These are phyloP conservation scores for Rhizomys pruinosus DNA, from an alignment of 2,113 vertebrate genomes.

Conservation along the genomic window DNA sequence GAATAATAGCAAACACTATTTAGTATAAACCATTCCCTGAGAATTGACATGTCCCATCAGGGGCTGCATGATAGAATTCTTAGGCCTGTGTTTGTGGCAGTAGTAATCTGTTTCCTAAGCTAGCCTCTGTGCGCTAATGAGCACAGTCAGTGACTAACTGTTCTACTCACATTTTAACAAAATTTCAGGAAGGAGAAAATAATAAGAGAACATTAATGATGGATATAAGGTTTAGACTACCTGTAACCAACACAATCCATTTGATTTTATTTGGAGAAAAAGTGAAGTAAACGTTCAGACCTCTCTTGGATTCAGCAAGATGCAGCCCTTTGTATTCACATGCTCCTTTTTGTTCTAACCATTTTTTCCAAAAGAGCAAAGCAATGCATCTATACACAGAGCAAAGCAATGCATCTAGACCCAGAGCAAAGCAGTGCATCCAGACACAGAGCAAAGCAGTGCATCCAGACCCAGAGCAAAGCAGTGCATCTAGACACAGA, in stretches of 20 bases:
- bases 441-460: too few relatives aligned
- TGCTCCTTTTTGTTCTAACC: background rate
- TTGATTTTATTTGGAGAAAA: constrained; percentile 52
- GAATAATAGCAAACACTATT: constrained; percentile 83
- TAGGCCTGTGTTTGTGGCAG: constrained; percentile 86
- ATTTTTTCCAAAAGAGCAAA: background rate
- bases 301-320: background rate
- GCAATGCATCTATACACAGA: background rate
- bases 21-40: constrained; percentile 84
- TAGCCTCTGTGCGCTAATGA: constrained; percentile 82
- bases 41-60: constrained; percentile 83
- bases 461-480: too few relatives aligned
- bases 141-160: constrained; percentile 84
- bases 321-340: background rate
- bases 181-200: constrained; percentile 36
- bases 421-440: too few relatives aligned
- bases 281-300: background rate
- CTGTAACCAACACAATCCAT: constrained; percentile 42
- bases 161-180: constrained; percentile 83
- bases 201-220: constrained; percentile 45
- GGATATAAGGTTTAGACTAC: background rate
- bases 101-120: constrained; percentile 87
- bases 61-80: constrained; percentile 86
- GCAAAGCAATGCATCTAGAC: too few relatives aligned
- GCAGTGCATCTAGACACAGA: too few relatives aligned